A percentile compares a stretch with the other conserved stretches of the same genome.
These are phyloP conservation scores for Ciconia stormi DNA, from an alignment of 2,113 vertebrate species.

Conservation along the genomic window DNA sequence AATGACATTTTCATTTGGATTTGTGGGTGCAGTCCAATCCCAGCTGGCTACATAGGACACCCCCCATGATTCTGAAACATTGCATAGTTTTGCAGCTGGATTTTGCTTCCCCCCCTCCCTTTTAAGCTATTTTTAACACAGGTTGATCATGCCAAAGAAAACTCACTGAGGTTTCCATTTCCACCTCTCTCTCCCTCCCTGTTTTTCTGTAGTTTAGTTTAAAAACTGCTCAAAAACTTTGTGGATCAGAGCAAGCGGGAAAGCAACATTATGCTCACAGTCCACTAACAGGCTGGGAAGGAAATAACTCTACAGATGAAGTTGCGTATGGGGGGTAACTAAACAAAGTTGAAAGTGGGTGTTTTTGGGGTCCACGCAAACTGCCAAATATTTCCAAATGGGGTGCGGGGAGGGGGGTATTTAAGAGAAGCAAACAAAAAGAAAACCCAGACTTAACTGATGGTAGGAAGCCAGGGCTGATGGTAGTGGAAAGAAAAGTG, in stretches of 20 bases:
- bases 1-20: not conserved
- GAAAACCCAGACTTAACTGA: conserved; percentile 51
- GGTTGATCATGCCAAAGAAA: not conserved
- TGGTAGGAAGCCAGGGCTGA: conserved; percentile 16
- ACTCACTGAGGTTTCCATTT: not conserved
- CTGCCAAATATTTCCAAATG: not conserved
- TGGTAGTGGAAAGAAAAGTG: not conserved
- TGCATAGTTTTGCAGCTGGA: conserved; percentile 12
- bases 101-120: not conserved
- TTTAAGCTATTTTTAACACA: not conserved
- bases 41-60: not conserved
- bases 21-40: not conserved
- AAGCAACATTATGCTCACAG: not conserved
- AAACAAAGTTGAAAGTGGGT: not conserved
- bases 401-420: not conserved
- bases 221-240: not conserved
- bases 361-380: not conserved
- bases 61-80: not conserved
- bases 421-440: not conserved
- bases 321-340: not conserved
- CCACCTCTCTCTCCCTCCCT: not conserved
- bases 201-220: not conserved
- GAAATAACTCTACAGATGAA: conserved; percentile 15
- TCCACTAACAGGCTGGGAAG: conserved; percentile 14
- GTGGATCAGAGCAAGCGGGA: not conserved